Conservation (phyloP, 2,888 invertebrate genomes). For the Argyresthia goedartella region DNA sequence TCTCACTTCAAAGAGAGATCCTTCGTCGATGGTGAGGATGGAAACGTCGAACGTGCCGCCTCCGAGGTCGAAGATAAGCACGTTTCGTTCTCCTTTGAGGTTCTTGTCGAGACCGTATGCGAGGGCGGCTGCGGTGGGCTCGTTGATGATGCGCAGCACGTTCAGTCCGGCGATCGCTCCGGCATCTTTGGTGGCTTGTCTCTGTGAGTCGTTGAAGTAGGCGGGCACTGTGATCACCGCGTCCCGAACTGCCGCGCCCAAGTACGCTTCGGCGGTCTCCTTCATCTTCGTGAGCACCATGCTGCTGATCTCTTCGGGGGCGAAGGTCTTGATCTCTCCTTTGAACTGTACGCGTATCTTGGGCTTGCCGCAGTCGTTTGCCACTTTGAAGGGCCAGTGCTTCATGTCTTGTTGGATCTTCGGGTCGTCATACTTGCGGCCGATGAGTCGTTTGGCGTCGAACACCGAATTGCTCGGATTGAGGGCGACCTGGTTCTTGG, state of each 20-base stretch:
- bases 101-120: constrained; percentile 80
- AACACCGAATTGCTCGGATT: constrained; percentile 83
- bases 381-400: constrained; percentile 86
- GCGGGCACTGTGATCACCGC: constrained; percentile 87
- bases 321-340: constrained; percentile 74
- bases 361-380: constrained; percentile 75
- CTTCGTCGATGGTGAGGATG: constrained; percentile 84
- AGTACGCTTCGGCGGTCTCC: constrained; percentile 79
- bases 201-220: constrained; percentile 79
- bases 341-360: constrained; percentile 78
- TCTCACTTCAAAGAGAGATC: constrained; percentile 81
- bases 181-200: constrained; percentile 88
- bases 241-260: constrained; percentile 76
- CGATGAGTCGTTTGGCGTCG: constrained; percentile 82
- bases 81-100: constrained; percentile 73
- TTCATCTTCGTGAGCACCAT: constrained; percentile 75
- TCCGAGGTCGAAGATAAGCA: constrained; percentile 76
- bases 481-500: constrained; percentile 86
- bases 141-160: constrained; percentile 86
- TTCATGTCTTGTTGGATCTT: constrained; percentile 85
- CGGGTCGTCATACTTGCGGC: constrained; percentile 80
- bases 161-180: constrained; percentile 82
- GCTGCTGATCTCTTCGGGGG: constrained; percentile 79
- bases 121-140: constrained; percentile 82
- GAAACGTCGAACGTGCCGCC: constrained; percentile 86